A percentile compares a stretch with the other conserved stretches of the same genome.
These are phyloP conservation scores for Ormyrus thymus DNA, from an alignment of 2,888 invertebrate genomes.

Conservation along the genomic window DNA sequence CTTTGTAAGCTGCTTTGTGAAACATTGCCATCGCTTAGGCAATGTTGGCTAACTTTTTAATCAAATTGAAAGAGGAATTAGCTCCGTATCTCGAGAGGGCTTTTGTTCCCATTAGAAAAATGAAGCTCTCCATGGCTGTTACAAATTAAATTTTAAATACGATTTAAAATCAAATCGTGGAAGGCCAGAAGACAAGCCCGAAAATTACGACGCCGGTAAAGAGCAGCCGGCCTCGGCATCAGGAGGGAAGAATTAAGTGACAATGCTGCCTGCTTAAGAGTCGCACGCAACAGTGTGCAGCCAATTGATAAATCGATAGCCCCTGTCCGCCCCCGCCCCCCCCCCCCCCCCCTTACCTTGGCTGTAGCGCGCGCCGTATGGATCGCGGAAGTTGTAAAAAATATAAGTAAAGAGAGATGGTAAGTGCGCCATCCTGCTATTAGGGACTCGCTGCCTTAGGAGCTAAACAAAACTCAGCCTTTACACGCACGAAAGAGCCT, in stretches of 20 bases:
- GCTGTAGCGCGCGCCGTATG: background rate
- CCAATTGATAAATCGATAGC: conserved; percentile 51
- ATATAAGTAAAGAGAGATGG: background rate
- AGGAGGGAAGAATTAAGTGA: too few relatives aligned
- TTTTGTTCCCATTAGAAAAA: conserved; percentile 39
- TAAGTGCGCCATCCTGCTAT: conserved; percentile 44
- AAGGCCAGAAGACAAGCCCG: too few relatives aligned
- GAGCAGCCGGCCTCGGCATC: too few relatives aligned
- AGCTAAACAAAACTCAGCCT: conserved; percentile 43
- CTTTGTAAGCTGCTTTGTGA: conserved; percentile 12
- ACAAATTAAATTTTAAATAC: too few relatives aligned
- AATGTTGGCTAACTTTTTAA: conserved; percentile 44
- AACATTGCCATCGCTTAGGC: conserved; percentile 10
- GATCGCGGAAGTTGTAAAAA: conserved; percentile 48
- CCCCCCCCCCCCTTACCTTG: too few relatives aligned
- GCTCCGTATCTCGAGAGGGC: conserved; percentile 25
- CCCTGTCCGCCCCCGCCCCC: background rate
- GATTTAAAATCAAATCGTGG: too few relatives aligned
- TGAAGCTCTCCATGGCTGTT: too few relatives aligned
- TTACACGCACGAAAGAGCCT: conserved; percentile 36
- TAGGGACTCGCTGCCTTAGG: conserved; percentile 49
- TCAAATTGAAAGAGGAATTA: conserved; percentile 42
- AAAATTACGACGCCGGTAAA: too few relatives aligned
- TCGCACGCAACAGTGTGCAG: conserved; percentile 38
- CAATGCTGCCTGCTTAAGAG: too few relatives aligned